Conservation (phyloP, 92 coral and sea anemone genomes). For the Palythoa grandiflora region DNA sequence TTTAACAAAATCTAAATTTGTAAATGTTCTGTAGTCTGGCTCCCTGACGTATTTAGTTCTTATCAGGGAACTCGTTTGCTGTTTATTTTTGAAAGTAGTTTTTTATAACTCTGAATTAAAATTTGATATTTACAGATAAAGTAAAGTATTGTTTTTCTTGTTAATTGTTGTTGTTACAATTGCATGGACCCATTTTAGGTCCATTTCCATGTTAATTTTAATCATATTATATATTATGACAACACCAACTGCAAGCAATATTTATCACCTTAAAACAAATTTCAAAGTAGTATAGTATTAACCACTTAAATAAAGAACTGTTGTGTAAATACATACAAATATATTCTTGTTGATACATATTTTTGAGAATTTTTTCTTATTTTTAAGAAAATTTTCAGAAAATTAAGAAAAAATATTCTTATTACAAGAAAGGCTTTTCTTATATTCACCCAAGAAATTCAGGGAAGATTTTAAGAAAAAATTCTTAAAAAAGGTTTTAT, state of each 20-base stretch:
- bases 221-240: background rate
- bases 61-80: constrained; percentile 3
- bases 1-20: background rate
- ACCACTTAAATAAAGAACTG: background rate
- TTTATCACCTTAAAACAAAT: background rate
- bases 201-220: background rate
- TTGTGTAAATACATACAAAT: background rate
- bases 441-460: background rate
- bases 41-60: constrained; percentile 13
- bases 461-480: no score
- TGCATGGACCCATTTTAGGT: background rate
- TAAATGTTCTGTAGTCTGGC: background rate
- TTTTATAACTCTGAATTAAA: no score
- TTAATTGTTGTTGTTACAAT: background rate
- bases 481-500: no score
- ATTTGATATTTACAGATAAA: background rate
- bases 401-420: background rate
- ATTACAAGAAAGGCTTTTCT: background rate
- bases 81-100: constrained; percentile 5
- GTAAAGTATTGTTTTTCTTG: background rate
- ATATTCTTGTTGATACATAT: background rate
- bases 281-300: background rate
- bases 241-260: background rate
- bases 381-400: background rate
- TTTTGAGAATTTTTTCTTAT: background rate